These are phyloP conservation scores for Microhierax caerulescens DNA, from an alignment of 2,797 vertebrate genomes.

Conservation along the genomic window DNA sequence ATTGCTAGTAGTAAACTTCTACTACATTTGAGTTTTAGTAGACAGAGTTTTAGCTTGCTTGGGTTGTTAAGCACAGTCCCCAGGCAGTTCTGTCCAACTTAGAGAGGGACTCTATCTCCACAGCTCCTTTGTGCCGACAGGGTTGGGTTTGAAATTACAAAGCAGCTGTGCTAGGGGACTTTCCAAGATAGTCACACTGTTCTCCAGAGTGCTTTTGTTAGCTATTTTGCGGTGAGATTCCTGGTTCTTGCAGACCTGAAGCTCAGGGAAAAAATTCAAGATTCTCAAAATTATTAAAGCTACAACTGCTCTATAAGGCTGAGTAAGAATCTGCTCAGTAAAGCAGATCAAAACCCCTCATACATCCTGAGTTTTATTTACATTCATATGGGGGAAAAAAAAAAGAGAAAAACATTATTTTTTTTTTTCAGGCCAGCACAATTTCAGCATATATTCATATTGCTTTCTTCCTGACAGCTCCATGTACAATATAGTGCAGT, in stretches of 20 bases:
- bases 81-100: background rate
- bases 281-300: background rate
- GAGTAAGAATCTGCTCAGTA: background rate
- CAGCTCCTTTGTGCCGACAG: background rate
- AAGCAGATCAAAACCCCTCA: background rate
- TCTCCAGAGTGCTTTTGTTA: constrained; percentile 1
- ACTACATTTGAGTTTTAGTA: background rate
- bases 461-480: background rate
- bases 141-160: background rate
- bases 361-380: background rate
- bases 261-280: background rate
- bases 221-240: background rate
- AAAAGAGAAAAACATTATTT: background rate
- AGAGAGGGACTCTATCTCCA: background rate
- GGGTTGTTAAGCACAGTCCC: background rate
- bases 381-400: background rate
- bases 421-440: background rate
- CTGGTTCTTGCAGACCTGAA: background rate
- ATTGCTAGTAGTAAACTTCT: background rate
- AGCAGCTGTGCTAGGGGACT: background rate
- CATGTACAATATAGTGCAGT: background rate
- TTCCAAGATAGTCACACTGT: background rate
- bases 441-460: background rate
- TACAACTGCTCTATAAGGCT: background rate
- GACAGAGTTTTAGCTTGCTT: background rate